Evolutionary conservation across 2,888 invertebrate species (phyloP), one percentile per base, ranked within the genome.

Genomic region (Hyposoter didymator): DNA sequence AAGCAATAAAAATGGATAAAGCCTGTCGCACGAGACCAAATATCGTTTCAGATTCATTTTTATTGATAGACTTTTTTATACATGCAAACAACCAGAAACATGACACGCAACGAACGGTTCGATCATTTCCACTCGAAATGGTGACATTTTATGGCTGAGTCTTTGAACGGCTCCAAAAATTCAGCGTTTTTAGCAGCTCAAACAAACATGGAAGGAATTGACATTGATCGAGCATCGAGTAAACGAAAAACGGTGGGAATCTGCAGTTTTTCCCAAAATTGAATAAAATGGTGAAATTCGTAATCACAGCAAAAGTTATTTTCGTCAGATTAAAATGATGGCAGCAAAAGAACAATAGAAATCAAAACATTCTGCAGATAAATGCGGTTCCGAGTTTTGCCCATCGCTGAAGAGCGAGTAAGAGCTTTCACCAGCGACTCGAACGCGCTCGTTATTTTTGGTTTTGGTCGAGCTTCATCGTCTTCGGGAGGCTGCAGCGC

Each of bases 351-450:
- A 8, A 12, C 28, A 35, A 79, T 12, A 49, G 32, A 62, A 32
- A 85, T 72, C 32, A 85, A 78, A 32, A 43, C 35, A 19, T 64
- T 78, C 59, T 39, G 72, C 32, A 35, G 17, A 45, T 72, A 19
- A 43, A 52, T n/a, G 12, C 14, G n/a, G 0, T 45, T 55, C n/a
- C 14, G 45, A 32, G 5, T 35, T 4, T 22, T 43, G 45, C 19
- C 43, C 8, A 52, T 67, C 14, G 84, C 78, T 19, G 76, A 75
- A 28, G 89, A 89, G 45, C 84, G 79, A 4, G 87, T 84, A 8
- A 89, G 72, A 47, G 85, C 69, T 78, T 85, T 80, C 2, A 87
- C 79, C 69, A 89, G 86, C 70, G 55, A 66, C 64, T 72, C 74
- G 1, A 88, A 52, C 32, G 84, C 55, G 82, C 73, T 88, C 43